Evolutionary conservation across 2,113 vertebrate genomes (phyloP), one percentile per base, ranked within the genome.

Genomic region (Myocastor coypus): DNA sequence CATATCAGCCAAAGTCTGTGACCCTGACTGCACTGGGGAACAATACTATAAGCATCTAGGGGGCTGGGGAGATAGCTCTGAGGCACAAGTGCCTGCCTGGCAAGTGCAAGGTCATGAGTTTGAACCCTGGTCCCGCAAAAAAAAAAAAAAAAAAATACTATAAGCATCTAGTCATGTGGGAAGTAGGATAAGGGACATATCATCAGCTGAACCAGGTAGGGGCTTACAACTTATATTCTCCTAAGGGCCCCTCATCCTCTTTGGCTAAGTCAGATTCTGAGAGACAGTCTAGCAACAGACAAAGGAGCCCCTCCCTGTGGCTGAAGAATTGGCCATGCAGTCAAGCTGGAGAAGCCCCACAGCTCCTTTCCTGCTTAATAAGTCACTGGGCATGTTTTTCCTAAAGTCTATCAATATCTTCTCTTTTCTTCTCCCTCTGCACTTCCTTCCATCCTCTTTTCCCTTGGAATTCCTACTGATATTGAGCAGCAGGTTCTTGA

Each of bases 401-500:
- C 97, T 98, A 98, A 98, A 98, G 96, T 95, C 95, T 98, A 83
- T 98, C 95, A 57, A 96, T 98, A 92, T 98, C 97, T 98, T 98
- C 96, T 98, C 97, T 98, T 97, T 89, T 97, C 93, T 98, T 0
- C 81, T 0, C 96, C 95, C 87, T 96, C 95, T 97, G 42, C 98
- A 66, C 86, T 82, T 95, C 73, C 92, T 91, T 83, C 77, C 77
- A 83, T 30, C 94, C 94, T 95, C 94, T 97, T 97, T 98, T 96
- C 97, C 98, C 97, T 97, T 96, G 87, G 97, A 94, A 92, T 89
- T 97, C 95, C 97, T 95, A 77, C 98, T 93, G 98, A 92, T 98
- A 96, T 96, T 98, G 99, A 99, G 99, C 99, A 99, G 99, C 99
- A 99, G 99, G 99, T 99, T 97, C 99, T 99, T 97, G 99, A 99